Conservation (phyloP, 1,140 invertebrate genomes). For the Palaemon carinicauda region DNA sequence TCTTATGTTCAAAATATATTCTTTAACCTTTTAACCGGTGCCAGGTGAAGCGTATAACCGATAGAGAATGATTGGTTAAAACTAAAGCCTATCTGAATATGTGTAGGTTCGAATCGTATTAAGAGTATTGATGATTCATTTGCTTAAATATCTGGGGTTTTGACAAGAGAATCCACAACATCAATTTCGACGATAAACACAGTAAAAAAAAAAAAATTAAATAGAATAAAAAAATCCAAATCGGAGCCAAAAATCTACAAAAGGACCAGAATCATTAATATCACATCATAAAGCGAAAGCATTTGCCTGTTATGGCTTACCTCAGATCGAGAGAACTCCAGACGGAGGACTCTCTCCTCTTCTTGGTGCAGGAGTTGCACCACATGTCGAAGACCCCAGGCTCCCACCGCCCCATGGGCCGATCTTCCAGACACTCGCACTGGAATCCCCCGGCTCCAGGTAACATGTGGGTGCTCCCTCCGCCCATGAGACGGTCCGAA, state of each 20-base stretch:
- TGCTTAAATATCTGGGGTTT: too few relatives aligned
- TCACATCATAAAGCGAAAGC: neutral
- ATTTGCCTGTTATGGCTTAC: neutral
- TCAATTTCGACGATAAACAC: too few relatives aligned
- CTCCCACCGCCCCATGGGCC: conserved; percentile 41
- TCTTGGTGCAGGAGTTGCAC: conserved; percentile 48
- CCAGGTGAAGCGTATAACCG: too few relatives aligned
- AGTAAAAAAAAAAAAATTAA: too few relatives aligned
- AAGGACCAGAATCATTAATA: neutral
- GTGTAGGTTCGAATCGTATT: too few relatives aligned
- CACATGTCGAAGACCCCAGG: conserved; percentile 51
- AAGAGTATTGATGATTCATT: too few relatives aligned
- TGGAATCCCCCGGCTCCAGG: conserved; percentile 47
- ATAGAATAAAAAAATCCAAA: too few relatives aligned
- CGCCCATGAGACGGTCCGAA: conserved; percentile 7
- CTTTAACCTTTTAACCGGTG: too few relatives aligned
- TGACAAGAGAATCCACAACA: too few relatives aligned
- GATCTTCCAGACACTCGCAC: conserved; percentile 51
- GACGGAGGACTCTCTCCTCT: conserved; percentile 19
- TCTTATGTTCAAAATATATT: too few relatives aligned
- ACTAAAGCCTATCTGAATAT: too few relatives aligned
- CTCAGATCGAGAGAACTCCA: conserved; percentile 49
- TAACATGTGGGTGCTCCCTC: neutral
- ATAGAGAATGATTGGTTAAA: too few relatives aligned
- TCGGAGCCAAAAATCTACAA: neutral